Evolutionary conservation across 2,888 invertebrate genomes (phyloP).

Genomic region (Cheilosia pagana): DNA sequence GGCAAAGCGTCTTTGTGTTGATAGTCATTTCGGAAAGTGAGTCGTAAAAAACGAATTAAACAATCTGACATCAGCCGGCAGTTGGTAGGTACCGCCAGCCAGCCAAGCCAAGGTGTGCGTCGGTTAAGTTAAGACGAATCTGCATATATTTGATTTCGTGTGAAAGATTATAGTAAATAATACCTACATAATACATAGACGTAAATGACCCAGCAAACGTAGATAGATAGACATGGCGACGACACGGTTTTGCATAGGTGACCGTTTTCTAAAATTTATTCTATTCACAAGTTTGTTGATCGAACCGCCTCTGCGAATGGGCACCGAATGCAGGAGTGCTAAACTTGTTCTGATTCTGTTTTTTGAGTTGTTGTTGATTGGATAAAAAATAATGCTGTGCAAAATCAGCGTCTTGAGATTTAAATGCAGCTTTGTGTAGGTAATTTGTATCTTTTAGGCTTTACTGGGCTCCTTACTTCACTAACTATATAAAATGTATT

Average conservation of each 20-base stretch:
- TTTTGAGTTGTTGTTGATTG: too few species aligned
- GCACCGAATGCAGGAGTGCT: too few species aligned
- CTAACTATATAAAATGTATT: too few species aligned
- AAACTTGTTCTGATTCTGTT: too few species aligned
- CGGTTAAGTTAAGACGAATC: conserved; percentile 37
- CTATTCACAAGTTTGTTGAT: not conserved
- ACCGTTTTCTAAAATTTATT: not conserved
- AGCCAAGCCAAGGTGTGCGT: conserved; percentile 42
- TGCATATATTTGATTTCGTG: conserved; percentile 51
- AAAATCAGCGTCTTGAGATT: too few species aligned
- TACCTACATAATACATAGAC: not conserved
- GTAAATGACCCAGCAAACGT: conserved; percentile 22
- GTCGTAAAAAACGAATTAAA: conserved; percentile 63
- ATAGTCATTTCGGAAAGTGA: conserved; percentile 61
- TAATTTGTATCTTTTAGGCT: too few species aligned
- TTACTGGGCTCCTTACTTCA: too few species aligned
- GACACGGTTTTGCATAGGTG: not conserved
- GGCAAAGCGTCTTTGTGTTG: conserved; percentile 50
- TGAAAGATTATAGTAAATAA: conserved; percentile 48
- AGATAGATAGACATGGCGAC: conserved; percentile 57
- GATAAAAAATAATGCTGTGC: too few species aligned
- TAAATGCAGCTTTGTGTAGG: too few species aligned
- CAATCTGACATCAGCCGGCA: conserved; percentile 33
- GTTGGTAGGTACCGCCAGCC: not conserved
- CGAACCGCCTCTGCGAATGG: not conserved